Percentiles rank a stretch among this genome's conserved stretches.
Conservation (phyloP, 2,888 invertebrate species). For the Macaria notata region DNA sequence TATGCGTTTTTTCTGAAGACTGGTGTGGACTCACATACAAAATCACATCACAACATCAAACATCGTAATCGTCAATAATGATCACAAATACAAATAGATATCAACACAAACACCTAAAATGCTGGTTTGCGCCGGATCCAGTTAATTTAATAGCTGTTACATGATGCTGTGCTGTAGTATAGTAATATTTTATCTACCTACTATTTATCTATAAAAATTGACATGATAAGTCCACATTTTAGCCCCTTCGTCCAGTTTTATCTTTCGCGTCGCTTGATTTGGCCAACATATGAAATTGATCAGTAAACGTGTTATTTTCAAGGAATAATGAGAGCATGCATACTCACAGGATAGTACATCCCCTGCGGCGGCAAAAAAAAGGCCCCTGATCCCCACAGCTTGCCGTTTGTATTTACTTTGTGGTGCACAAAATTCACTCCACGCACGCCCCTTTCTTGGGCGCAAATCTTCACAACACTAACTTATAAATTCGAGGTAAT, state of each 20-base stretch:
- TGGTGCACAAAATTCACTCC: constrained; percentile 82
- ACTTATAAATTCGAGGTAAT: constrained; percentile 75
- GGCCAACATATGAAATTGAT: constrained; percentile 27
- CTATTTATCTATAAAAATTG: constrained; percentile 17
- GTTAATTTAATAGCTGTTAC: constrained; percentile 9
- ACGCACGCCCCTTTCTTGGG: constrained; percentile 71
- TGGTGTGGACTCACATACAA: too few species aligned
- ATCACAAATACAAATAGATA: background rate
- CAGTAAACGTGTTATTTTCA: constrained; percentile 11
- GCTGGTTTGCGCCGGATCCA: too few species aligned
- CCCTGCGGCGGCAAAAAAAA: constrained; percentile 98
- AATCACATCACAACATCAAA: too few species aligned
- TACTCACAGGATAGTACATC: constrained; percentile 98
- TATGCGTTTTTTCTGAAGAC: too few species aligned
- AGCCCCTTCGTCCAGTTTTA: constrained; percentile 6
- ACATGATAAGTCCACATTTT: constrained; percentile 21
- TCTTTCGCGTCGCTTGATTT: constrained; percentile 3
- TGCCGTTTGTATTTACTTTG: constrained; percentile 89
- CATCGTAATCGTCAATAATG: background rate
- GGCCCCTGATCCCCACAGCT: constrained; percentile 98
- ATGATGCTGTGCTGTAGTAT: constrained; percentile 18
- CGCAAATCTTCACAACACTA: constrained; percentile 75
- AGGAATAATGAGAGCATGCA: constrained; percentile 34
- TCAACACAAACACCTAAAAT: background rate
- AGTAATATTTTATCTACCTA: constrained; percentile 16